A percentile compares a stretch with the other conserved stretches of the same genome.
These are phyloP conservation scores for Liasis olivaceus DNA, from an alignment of 2,797 vertebrate species.

Conservation along the genomic window DNA sequence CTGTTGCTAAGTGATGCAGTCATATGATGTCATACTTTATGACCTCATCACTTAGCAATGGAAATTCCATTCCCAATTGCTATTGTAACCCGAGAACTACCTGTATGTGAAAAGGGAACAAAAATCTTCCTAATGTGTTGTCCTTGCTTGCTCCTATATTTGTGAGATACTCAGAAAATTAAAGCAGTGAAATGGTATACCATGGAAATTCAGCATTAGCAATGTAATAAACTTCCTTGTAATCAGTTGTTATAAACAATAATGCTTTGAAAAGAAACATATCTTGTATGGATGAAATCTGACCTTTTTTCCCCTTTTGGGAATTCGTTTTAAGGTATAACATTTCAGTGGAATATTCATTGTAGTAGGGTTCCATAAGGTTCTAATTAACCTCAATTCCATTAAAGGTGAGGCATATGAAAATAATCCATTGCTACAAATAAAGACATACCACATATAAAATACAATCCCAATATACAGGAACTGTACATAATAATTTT, in stretches of 20 bases:
- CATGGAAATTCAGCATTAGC: neutral
- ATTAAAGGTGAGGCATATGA: slow-evolving; percentile 30
- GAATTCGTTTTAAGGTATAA: neutral
- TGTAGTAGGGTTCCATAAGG: slow-evolving; percentile 35
- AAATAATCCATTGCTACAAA: neutral
- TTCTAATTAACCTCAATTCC: slow-evolving; percentile 33
- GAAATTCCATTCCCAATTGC: neutral
- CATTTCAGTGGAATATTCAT: slow-evolving; percentile 37
- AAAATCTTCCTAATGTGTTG: slow-evolving; percentile 12
- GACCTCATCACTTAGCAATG: neutral
- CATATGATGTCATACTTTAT: neutral
- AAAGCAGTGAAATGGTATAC: slow-evolving; percentile 40
- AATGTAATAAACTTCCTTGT: slow-evolving; percentile 27
- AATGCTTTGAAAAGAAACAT: neutral
- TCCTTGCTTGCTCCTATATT: slow-evolving; percentile 50
- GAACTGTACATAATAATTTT: slow-evolving; percentile 44
- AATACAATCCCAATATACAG: slow-evolving; percentile 49
- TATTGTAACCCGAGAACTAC: neutral
- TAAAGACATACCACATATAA: slow-evolving; percentile 50
- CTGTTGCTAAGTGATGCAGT: neutral
- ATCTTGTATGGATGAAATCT: slow-evolving; percentile 38
- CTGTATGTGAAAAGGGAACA: neutral
- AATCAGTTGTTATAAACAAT: neutral
- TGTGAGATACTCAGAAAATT: slow-evolving; percentile 13
- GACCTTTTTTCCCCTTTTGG: neutral